Evolutionary conservation across 2,888 invertebrate genomes (phyloP).

Genomic region (Pandemis heparana): DNA sequence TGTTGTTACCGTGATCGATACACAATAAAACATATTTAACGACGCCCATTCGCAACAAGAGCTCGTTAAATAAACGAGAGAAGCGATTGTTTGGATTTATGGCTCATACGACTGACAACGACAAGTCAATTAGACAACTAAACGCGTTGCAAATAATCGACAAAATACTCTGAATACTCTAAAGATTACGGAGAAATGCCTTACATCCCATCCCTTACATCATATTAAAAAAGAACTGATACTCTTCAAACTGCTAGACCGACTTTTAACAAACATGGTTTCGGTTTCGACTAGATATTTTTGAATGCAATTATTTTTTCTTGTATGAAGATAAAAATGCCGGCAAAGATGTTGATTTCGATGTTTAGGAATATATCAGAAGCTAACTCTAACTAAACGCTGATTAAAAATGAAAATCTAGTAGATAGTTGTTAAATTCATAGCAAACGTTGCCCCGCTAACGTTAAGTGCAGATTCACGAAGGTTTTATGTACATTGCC

Average conservation of each 20-base stretch:
- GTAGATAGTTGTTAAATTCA: neutral
- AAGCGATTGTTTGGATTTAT: slow-evolving; percentile 35
- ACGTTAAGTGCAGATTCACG: slow-evolving; percentile 10
- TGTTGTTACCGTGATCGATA: slow-evolving; percentile 24
- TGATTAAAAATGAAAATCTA: neutral
- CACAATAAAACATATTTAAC: slow-evolving; percentile 40
- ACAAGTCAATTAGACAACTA: slow-evolving; percentile 31
- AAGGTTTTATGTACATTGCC: slow-evolving; percentile 21
- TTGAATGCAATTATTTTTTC: no score
- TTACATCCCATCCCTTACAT: no score
- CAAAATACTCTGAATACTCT: neutral
- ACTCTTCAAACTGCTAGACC: no score
- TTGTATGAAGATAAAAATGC: no score
- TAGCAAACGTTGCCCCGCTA: neutral
- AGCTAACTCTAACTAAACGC: neutral
- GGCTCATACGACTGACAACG: slow-evolving; percentile 17
- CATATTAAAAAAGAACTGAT: no score
- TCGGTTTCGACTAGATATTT: no score
- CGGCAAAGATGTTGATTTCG: no score
- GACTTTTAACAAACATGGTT: no score
- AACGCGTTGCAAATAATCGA: neutral
- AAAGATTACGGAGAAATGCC: neutral
- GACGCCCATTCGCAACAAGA: slow-evolving; percentile 8
- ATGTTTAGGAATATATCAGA: no score
- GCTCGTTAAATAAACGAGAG: slow-evolving; percentile 37